phyloP scores from a whole-genome alignment of 2,113 vertebrate species.

The Podiceps cristatus region DNA sequence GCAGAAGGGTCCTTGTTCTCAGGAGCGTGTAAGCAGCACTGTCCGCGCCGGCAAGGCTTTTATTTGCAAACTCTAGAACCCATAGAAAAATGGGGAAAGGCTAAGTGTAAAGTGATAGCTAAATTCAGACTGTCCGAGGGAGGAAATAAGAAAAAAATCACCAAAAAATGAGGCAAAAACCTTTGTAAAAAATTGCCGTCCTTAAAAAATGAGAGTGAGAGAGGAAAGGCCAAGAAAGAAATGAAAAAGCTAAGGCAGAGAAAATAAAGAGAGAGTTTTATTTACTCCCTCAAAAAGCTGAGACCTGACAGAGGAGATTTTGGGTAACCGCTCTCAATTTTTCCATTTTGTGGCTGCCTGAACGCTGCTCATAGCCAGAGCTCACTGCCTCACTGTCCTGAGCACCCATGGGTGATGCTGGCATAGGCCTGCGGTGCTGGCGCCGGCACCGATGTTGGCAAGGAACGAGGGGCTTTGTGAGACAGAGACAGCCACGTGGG shows the following conservation, averaged over 20 bases:
- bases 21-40: neutral
- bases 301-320: neutral
- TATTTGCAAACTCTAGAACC: neutral
- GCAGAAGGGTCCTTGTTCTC: neutral
- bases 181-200: neutral
- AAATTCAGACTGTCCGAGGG: neutral
- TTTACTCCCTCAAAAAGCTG: neutral
- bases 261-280: neutral
- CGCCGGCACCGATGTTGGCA: fast-evolving
- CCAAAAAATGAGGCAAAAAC: neutral
- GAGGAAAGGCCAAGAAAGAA: neutral
- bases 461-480: neutral
- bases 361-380: neutral
- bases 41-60: neutral
- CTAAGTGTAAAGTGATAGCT: neutral
- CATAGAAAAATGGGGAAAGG: neutral
- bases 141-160: neutral
- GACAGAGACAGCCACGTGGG: neutral
- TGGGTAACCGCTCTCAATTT: neutral
- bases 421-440: neutral
- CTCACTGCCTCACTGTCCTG: neutral
- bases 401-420: neutral
- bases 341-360: neutral
- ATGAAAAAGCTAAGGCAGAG: neutral
- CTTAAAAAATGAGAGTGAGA: neutral